Evolutionary conservation across 2,888 invertebrate species (phyloP), one percentile per base, ranked within the genome.

Genomic region (Polydrusus cervinus): DNA sequence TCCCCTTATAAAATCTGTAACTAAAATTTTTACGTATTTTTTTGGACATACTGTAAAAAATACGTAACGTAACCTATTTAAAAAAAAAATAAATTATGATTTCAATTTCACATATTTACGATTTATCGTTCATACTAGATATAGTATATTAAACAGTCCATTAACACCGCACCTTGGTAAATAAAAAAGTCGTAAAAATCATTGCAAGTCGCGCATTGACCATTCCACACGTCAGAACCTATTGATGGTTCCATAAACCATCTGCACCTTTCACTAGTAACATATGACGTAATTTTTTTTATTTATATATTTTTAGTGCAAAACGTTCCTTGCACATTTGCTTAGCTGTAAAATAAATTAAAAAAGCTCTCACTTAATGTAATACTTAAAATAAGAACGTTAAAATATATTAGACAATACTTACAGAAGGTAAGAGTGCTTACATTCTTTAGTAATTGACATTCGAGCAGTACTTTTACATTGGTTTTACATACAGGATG

Each of bases 251-350:
- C 71, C 71, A 75, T 75, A 75, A 75, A 75, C 75, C 75, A 71
- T 75, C 75, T 75, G 75, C 67, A 71, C 71, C 75, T 75, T 75
- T 75, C 75, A 75, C 75, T 75, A 71, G 61, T 53, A 74, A 70
- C 74, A 74, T 57, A 74, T 74, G 74, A 74, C 74, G 74, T 61
- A 70, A 66, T 38, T 64, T 66, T 74, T 74, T 74, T 72, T 38
- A 61, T 70, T 49, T 14, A 64, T 61, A 71, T 64, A 71, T 47
- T 47, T 47, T 64, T 45, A 64, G 64, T 49, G 20, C 65, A 3
- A 38, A 38, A 16, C 25, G 14, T 34, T 25, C 25, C 16, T 55
- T 53, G 45, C 43, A 34, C 16, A 47, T 71, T 71, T 71, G 65
- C 47, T 60, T 60, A 60, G 16, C 57, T 60, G 57, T 60, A 60